These are phyloP conservation scores for Leptopterna dolabrata DNA, from an alignment of 2,888 invertebrate species.

Conservation along the genomic window DNA sequence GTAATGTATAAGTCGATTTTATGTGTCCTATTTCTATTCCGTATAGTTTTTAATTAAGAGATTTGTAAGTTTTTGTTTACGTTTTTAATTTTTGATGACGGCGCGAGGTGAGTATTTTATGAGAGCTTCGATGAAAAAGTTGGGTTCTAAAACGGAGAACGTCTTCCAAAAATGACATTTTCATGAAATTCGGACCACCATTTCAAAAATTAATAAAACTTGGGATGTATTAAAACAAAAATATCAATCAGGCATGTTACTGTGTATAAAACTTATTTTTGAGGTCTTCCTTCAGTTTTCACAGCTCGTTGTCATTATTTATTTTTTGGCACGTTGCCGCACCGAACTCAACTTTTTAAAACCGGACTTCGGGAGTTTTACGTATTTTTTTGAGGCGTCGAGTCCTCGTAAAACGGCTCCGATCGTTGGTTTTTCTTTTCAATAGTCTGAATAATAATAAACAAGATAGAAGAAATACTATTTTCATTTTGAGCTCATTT, in stretches of 20 bases:
- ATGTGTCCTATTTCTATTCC: neutral
- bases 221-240: neutral
- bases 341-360: neutral
- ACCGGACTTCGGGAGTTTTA: neutral
- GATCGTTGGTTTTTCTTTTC: constrained; percentile 43
- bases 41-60: neutral
- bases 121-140: neutral
- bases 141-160: constrained; percentile 24
- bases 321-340: neutral
- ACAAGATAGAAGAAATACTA: neutral
- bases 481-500: constrained; percentile 20
- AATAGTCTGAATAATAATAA: constrained; percentile 53
- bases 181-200: constrained; percentile 1
- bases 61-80: neutral
- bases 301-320: neutral
- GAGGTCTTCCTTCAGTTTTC: neutral
- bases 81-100: neutral
- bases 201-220: neutral
- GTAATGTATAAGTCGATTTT: constrained; percentile 12
- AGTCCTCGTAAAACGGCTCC: neutral
- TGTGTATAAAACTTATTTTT: neutral
- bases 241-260: neutral
- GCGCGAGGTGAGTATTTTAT: neutral
- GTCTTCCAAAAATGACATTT: constrained; percentile 8
- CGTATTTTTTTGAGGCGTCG: neutral